Base-by-base conservation (phyloP, 2,888 invertebrate genomes). In the Drosophila pseudotakahashii region DNA sequence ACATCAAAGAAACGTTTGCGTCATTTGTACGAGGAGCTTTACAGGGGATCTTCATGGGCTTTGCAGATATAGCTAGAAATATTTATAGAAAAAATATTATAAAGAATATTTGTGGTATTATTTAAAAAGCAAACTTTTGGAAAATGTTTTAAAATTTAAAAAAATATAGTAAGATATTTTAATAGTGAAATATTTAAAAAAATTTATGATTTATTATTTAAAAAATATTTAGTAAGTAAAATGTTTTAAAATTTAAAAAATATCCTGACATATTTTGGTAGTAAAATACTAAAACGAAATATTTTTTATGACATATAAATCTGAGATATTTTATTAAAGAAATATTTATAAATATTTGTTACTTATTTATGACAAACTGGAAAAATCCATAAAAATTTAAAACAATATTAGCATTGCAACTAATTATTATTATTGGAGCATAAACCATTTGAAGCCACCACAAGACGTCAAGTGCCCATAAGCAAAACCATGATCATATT, bases 1-100 rank as follows among this genome's bases (percentile, higher is more conserved):
- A 48, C 62, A 63, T 48, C 59, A 60, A 60, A 44, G 60, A 44
- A 34, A 23, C n/a, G 45, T 11, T 62, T 63, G 63, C 63, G 61
- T 63, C 64, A 62, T 13, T 54, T 69, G 37, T 34, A 26, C 16
- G 32, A 26, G 13, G 16, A 68, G 64, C 45, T 64, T 68, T 44
- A 16, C 14, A 42, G 19, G 48, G 48, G 59, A 36, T 48, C n/a
- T 63, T 36, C 14, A 16, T 50, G 36, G 69, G 36, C 64, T 48
- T 62, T 45, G 37, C 26, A 39, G 16, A 30, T 37, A 23, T 37
- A 9, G 13, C 32, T 53, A 16, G n/a, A 34, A 37, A 39, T 36
- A 54, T 34, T 34, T 9, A n/a, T 41, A 19, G 13, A 11, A 13
- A 4, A 13, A 16, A 7, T 10, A 32, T 32, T 19, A 32, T 3